Conservation (phyloP, 2,888 invertebrate species). For the Pedicia rivosa region DNA sequence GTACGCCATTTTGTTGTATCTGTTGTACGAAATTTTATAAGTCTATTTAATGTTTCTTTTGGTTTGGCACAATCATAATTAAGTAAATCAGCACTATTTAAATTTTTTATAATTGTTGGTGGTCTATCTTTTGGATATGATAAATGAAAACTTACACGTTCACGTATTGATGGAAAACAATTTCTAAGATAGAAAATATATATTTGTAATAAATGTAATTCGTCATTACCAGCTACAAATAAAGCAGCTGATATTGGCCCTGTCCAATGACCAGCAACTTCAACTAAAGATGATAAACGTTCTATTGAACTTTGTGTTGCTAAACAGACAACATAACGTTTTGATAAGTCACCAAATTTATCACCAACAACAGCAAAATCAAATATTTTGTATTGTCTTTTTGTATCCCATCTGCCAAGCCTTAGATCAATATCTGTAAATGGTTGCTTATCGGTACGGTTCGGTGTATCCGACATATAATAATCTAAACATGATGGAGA, state of each 20-base stretch:
- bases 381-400: slow-evolving; percentile 50
- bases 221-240: slow-evolving; percentile 63
- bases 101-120: slow-evolving; percentile 15
- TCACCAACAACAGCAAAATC: slow-evolving; percentile 58
- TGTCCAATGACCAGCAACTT: slow-evolving; percentile 67
- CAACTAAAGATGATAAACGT: slow-evolving; percentile 57
- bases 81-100: slow-evolving; percentile 24
- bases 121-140: slow-evolving; percentile 47
- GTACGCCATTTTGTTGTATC: slow-evolving; percentile 57
- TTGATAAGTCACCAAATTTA: slow-evolving; percentile 41
- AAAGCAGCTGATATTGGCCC: slow-evolving; percentile 75
- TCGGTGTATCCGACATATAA: slow-evolving; percentile 18
- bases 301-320: slow-evolving; percentile 81
- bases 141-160: slow-evolving; percentile 60
- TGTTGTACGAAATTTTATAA: slow-evolving; percentile 41
- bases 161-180: slow-evolving; percentile 55
- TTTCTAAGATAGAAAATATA: slow-evolving; percentile 60
- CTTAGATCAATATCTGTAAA: slow-evolving; percentile 44
- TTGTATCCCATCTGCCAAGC: slow-evolving; percentile 59
- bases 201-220: slow-evolving; percentile 51
- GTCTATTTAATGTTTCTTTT: slow-evolving; percentile 41
- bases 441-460: slow-evolving; percentile 25
- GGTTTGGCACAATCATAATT: slow-evolving; percentile 48
- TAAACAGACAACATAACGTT: slow-evolving; percentile 47
- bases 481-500: slow-evolving; percentile 13